A percentile compares a stretch with the other conserved stretches of the same genome.
Evolutionary conservation across 2,888 invertebrate species (phyloP).

Genomic region (Enchytraeus crypticus): DNA sequence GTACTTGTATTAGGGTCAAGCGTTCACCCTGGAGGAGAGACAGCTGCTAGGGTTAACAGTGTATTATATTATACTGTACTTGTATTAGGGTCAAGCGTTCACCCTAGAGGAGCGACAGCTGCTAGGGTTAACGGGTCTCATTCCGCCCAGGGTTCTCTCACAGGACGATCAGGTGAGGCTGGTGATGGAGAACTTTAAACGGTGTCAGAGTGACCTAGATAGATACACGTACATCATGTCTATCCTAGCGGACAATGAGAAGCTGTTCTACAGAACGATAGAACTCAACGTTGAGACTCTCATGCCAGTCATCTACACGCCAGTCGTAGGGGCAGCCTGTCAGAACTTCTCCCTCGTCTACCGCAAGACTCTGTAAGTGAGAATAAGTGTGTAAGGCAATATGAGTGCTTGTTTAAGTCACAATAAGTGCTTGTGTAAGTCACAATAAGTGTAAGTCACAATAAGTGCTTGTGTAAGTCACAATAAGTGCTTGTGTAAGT

Average conservation of each 20-base stretch:
- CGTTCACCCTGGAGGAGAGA: neutral
- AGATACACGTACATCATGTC: conserved; percentile 44
- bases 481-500: too few species aligned
- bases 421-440: too few species aligned
- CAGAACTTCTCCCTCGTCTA: too few species aligned
- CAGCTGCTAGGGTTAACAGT: neutral
- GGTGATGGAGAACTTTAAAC: conserved; percentile 55
- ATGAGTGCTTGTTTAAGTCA: too few species aligned
- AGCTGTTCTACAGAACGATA: conserved; percentile 82
- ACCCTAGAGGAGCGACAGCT: conserved; percentile 82
- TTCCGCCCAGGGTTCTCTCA: conserved; percentile 80
- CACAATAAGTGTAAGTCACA: too few species aligned
- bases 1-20: neutral
- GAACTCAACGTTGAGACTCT: conserved; percentile 52
- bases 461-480: too few species aligned
- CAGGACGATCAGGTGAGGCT: conserved; percentile 54
- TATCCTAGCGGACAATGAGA: conserved; percentile 84
- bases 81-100: conserved; percentile 79
- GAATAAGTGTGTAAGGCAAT: too few species aligned
- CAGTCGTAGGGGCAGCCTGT: conserved; percentile 94
- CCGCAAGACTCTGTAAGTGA: too few species aligned
- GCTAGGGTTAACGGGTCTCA: conserved; percentile 85
- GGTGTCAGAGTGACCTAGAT: conserved; percentile 61
- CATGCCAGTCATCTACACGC: conserved; percentile 97
- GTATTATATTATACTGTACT: neutral